Conservation (phyloP, 1,140 invertebrate species). For the Lerema accius region DNA sequence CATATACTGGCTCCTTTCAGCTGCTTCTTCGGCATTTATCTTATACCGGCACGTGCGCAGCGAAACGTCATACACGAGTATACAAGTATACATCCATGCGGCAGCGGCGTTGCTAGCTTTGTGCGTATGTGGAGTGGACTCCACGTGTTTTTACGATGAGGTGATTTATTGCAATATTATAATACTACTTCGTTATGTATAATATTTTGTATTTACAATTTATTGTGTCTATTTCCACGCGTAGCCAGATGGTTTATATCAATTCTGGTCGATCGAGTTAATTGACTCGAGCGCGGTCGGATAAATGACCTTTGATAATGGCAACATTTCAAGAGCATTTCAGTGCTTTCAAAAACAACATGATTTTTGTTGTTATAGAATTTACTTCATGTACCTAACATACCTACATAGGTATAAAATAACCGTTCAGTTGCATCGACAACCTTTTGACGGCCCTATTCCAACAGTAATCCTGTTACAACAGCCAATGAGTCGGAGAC, state of each 20-base stretch:
- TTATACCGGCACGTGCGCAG: conserved; percentile 49
- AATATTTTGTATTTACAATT: too few relatives aligned
- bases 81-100: conserved; percentile 63
- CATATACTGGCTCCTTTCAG: conserved; percentile 64
- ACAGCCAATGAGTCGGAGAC: too few relatives aligned
- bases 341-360: too few relatives aligned
- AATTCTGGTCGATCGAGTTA: background rate
- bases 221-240: too few relatives aligned
- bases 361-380: too few relatives aligned
- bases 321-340: too few relatives aligned
- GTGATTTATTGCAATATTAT: conserved; percentile 45
- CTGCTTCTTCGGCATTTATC: conserved; percentile 51
- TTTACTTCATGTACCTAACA: too few relatives aligned
- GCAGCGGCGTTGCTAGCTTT: conserved; percentile 49
- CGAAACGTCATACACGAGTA: conserved; percentile 35
- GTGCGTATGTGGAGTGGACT: conserved; percentile 61
- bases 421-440: too few relatives aligned
- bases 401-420: too few relatives aligned
- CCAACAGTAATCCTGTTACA: too few relatives aligned
- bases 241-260: background rate
- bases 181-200: background rate
- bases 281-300: background rate
- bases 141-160: conserved; percentile 73
- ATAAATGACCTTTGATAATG: too few relatives aligned
- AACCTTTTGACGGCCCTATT: too few relatives aligned